These are phyloP conservation scores for Aurelia aurita complex sp. Pacific DNA, from an alignment of 30 jellyfish, hydroid and myxozoan species.

Conservation along the genomic window DNA sequence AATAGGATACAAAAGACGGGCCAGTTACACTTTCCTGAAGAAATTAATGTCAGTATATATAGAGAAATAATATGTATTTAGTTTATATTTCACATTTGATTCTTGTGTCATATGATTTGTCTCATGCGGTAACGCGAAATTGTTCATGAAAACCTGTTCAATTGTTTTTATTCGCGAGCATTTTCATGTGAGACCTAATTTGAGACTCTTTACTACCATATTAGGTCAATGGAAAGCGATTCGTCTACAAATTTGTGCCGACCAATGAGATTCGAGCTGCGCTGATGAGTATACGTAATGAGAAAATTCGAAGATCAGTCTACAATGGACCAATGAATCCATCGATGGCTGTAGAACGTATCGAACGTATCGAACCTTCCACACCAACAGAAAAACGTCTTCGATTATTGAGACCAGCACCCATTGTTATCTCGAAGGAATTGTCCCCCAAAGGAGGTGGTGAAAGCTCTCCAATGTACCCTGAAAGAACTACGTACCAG, in stretches of 20 bases:
- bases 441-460: constrained; percentile 21
- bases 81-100: too few species aligned
- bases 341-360: constrained; percentile 8
- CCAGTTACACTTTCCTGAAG: too few species aligned
- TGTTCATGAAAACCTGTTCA: too few species aligned
- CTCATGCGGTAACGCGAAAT: too few species aligned
- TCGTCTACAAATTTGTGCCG: constrained; percentile 95
- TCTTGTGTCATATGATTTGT: too few species aligned
- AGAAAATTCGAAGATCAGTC: constrained; percentile 29
- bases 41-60: too few species aligned
- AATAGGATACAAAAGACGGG: too few species aligned
- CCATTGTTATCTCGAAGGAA: constrained; percentile 25
- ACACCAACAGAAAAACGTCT: constrained; percentile 40
- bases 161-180: too few species aligned
- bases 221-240: constrained; percentile 97
- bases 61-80: too few species aligned
- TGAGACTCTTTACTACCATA: too few species aligned
- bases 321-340: constrained; percentile 48
- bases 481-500: constrained; percentile 21
- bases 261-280: constrained; percentile 90
- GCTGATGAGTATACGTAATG: constrained; percentile 63
- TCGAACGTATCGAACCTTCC: neutral
- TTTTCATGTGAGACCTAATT: too few species aligned
- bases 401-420: constrained; percentile 29
- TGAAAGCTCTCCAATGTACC: constrained; percentile 27